These are phyloP conservation scores for Scopus umbretta DNA, from an alignment of 2,113 vertebrate genomes.

Conservation along the genomic window DNA sequence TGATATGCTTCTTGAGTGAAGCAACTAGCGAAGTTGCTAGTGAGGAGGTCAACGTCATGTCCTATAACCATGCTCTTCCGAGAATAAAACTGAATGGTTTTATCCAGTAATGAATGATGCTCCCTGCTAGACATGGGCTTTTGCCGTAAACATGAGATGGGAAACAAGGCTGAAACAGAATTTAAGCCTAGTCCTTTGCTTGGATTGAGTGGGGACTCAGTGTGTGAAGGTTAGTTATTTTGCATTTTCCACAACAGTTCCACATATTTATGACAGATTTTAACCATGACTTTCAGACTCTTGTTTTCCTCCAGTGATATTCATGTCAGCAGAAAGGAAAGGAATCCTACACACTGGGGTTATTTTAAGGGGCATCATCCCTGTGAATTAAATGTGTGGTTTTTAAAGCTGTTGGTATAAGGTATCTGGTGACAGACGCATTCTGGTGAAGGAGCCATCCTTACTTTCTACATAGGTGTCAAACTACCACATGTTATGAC, in stretches of 20 bases:
- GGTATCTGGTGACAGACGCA: neutral
- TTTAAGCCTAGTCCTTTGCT: neutral
- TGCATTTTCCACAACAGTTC: neutral
- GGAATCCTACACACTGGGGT: neutral
- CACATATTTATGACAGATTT: neutral
- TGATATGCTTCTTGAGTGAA: neutral
- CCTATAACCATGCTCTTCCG: neutral
- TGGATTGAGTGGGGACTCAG: neutral
- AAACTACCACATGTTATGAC: neutral
- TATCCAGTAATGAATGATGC: neutral
- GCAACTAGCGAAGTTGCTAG: too few species aligned
- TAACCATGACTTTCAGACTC: neutral
- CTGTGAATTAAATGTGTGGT: neutral
- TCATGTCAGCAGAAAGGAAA: neutral
- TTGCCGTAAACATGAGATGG: neutral
- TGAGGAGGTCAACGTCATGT: neutral
- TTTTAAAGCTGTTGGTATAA: neutral
- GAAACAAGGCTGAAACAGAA: neutral
- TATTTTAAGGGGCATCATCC: neutral
- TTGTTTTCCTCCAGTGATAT: neutral
- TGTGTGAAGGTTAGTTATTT: neutral
- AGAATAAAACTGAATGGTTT: neutral
- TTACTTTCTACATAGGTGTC: neutral
- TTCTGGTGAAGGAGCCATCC: neutral
- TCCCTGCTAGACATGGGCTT: neutral